Base-by-base conservation (phyloP, 2,797 vertebrate genomes). In the Lagodon rhomboides region DNA sequence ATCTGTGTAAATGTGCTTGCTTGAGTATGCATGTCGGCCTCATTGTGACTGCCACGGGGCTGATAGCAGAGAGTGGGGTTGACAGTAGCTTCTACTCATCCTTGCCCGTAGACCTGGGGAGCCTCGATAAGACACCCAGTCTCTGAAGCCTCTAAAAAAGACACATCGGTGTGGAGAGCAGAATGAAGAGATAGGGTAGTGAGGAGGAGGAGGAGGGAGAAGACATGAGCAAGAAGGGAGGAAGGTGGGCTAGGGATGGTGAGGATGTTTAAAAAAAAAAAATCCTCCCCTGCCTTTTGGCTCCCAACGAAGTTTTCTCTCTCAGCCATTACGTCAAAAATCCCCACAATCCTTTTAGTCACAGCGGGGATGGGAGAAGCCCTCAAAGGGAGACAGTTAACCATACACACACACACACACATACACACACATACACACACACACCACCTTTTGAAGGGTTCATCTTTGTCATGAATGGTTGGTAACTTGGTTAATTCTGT, bases 261-360 rank as follows among this genome's bases (percentile, higher is more conserved):
- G 54, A 80, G 68, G 58, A 79, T 68, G 65, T 79, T 70, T 9
- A 9, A 66, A 79, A 74, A 77, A 72, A 70, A 73, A 61, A 81
- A 84, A 74, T 56, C 47, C 75, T 80, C 75, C 66, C 76, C 75
- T 81, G 79, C 84, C 83, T 90, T 86, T 89, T 92, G 90, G 82
- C 71, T 89, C 80, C 88, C 86, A 78, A 82, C 46, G 30, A 88
- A 74, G 81, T 90, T 92, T 92, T 85, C 80, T 86, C 70, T 90
- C 77, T 72, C 66, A 89, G 73, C 89, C 84, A 82, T 92, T 91
- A 92, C 76, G 87, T 94, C 78, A 91, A 89, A 93, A 88, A 87
- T 89, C 82, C 80, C 85, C 80, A 87, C 83, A 94, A 95, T 95
- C 94, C 93, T 81, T 93, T 96, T 95, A 94, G 95, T 94, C 93